Evolutionary conservation across 2,888 invertebrate genomes (phyloP), one percentile per base, ranked within the genome.

Genomic region (Orthonychiurus folsomi): DNA sequence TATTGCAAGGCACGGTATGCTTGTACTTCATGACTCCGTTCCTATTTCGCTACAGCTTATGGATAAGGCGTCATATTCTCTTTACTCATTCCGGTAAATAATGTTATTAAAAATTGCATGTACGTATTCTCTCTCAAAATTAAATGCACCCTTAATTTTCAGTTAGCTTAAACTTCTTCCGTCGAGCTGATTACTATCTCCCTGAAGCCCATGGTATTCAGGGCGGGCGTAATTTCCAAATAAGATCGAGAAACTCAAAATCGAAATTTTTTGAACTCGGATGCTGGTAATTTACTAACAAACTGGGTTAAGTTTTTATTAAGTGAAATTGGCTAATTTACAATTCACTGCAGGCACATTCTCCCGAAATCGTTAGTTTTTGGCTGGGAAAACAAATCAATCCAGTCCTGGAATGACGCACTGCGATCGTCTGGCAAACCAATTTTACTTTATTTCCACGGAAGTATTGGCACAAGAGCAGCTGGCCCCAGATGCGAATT

Each of bases 401-500:
- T 9, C 24, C 9, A 79, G 67, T 79, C 79, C 73, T 84, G 79
- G 73, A 82, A 84, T 71, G 75, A 78, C 37, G 77, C 81, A 56
- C 75, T 86, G 62, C 78, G 75, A 60, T 77, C 81, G 5, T 63
- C 64, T 71, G 79, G 80, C 3, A 77, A 79, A 0, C 82, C 84
- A 60, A 80, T 87, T 68, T 76, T 85, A 62, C 75, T 86, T 54
- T 86, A 88, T 75, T 80, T 86, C 73, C 88, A 88, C 78, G 88
- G 88, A 1, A 88, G 88, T 75, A 84, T 87, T 3, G 85, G 85
- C 1, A 83, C 84, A 47, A 78, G 89, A 66, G 86, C 84, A 21
- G 85, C 84, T 21, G 79, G 81, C 9, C 88, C 89, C 76, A 80
- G 91, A 55, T 79, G 86, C 28, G 83, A 85, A 74, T 80, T 92